Evolutionary conservation across 1,140 invertebrate species (phyloP).

Genomic region (Drosophila ambigua): DNA sequence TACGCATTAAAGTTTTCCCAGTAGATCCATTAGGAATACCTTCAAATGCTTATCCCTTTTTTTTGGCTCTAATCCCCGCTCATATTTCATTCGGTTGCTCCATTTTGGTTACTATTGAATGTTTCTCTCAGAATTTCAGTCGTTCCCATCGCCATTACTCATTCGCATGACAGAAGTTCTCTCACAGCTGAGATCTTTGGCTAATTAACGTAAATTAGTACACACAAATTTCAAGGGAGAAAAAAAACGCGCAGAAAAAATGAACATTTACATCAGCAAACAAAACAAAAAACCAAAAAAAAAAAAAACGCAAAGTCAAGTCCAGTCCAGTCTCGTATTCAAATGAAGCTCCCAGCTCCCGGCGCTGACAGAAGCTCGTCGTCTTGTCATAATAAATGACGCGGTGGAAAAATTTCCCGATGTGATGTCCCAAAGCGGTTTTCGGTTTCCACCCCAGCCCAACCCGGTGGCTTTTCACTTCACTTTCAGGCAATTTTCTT

Average conservation of each 20-base stretch:
- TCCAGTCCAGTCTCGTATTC: constrained; percentile 9
- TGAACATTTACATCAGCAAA: constrained; percentile 3
- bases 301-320: constrained; percentile 7
- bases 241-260: constrained; percentile 6
- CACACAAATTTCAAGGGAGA: constrained; percentile 18
- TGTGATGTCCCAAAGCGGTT: constrained; percentile 5
- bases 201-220: constrained; percentile 19
- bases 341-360: not conserved
- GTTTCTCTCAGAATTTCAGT: not conserved
- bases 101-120: too few species aligned
- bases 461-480: constrained; percentile 36
- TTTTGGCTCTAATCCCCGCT: too few species aligned
- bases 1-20: too few species aligned
- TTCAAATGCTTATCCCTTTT: not conserved
- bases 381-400: constrained; percentile 8
- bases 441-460: not conserved
- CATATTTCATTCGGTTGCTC: constrained; percentile 10
- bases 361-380: constrained; percentile 5
- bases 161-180: too few species aligned
- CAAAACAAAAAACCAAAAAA: too few species aligned
- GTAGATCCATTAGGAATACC: constrained; percentile 1
- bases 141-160: constrained; percentile 3
- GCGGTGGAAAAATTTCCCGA: constrained; percentile 7
- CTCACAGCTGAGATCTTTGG: not conserved
- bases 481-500: constrained; percentile 41